Conservation (phyloP, 2,797 vertebrate genomes). For the Sebastes vulpes region DNA sequence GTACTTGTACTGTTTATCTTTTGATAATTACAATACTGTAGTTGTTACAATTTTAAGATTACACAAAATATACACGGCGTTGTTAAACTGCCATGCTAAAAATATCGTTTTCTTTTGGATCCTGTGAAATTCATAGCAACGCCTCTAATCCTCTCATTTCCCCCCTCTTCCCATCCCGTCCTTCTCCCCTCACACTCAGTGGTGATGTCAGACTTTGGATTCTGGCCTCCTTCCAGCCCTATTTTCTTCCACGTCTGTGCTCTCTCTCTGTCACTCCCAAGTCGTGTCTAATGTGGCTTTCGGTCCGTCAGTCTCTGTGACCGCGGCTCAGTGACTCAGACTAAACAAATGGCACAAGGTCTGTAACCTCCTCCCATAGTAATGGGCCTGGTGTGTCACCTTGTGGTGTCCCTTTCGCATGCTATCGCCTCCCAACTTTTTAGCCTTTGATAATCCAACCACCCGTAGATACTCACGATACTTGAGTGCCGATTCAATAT, state of each 20-base stretch:
- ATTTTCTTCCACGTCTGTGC: slow-evolving; percentile 37
- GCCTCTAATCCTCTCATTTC: slow-evolving; percentile 26
- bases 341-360: slow-evolving; percentile 57
- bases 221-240: slow-evolving; percentile 49
- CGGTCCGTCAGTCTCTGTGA: slow-evolving; percentile 46
- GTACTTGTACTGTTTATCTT: background rate
- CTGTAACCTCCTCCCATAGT: slow-evolving; percentile 36
- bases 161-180: background rate
- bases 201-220: slow-evolving; percentile 52
- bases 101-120: background rate
- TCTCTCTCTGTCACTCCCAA: slow-evolving; percentile 38
- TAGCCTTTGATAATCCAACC: background rate
- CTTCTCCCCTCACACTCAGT: background rate
- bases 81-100: background rate
- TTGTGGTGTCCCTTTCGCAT: slow-evolving; percentile 29
- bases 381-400: slow-evolving; percentile 40
- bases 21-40: background rate
- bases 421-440: slow-evolving; percentile 10
- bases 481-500: background rate
- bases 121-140: slow-evolving; percentile 19
- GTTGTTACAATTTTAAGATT: background rate
- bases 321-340: slow-evolving; percentile 63
- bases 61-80: background rate
- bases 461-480: background rate
- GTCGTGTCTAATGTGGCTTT: slow-evolving; percentile 65